Base-by-base conservation (phyloP, 2,797 vertebrate genomes). In the Distichodus sexfasciatus region DNA sequence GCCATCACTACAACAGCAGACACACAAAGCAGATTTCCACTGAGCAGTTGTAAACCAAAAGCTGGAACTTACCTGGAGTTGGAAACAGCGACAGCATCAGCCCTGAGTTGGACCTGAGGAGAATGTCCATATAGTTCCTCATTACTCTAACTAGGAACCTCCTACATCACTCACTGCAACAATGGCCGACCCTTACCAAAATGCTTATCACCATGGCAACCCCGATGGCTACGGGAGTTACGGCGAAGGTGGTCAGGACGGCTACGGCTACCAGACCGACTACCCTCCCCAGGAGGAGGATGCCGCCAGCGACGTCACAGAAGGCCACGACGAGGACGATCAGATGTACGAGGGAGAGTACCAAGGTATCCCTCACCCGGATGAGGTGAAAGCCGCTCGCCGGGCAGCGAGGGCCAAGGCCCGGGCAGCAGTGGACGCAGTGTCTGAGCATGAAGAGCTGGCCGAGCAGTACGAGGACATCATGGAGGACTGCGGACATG, bases 341-440 rank as follows among this genome's bases (percentile, higher is more conserved):
- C 94, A 98, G 80, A 94, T 97, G 89, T 98, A 98, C 1, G 96
- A 98, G 79, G 96, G 96, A 21, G 96, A 98, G 68, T 98, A 98
- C 82, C 96, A 98, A 82, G 96, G 96, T 15, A 98, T 98, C 68
- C 96, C 96, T 0, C 96, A 98, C 78, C 95, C 95, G 0, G 96
- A 98, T 17, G 95, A 97, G 43, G 73, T 91, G 65, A 95, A 93
- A 82, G 86, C 88, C 19, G 92, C 90, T 24, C 89, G 94, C 79
- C 86, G 91, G 78, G 89, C 88, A 0, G 90, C 93, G 0, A 17
- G 92, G 65, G 85, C 74, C 1, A 89, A 86, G 72, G 54, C 81
- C 3, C 69, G 80, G 43, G 46, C 77, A 0, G 36, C 69, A 0
- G 72, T 71, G 7, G 84, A 88, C 74, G 76, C 87, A 51, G 47